Percentiles rank a stretch among this genome's conserved stretches.
These are phyloP conservation scores for Neoascia interrupta DNA, from an alignment of 2,888 invertebrate genomes.

Conservation along the genomic window DNA sequence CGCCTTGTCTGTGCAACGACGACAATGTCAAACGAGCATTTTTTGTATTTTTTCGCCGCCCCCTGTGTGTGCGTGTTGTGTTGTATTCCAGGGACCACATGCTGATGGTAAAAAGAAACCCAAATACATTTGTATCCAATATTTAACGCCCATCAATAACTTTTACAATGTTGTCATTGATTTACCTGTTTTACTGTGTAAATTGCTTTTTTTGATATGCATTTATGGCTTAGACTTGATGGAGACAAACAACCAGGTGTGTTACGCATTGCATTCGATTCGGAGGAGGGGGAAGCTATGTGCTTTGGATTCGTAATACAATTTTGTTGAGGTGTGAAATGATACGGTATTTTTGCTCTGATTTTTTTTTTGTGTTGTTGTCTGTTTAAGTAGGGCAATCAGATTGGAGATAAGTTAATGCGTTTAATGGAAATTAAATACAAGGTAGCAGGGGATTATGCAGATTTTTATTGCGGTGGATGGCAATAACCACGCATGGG, in stretches of 20 bases:
- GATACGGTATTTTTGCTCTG: background rate
- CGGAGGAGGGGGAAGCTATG: too few relatives aligned
- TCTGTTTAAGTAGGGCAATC: slow-evolving; percentile 7
- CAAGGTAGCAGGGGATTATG: background rate
- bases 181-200: slow-evolving; percentile 43
- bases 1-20: slow-evolving; percentile 25
- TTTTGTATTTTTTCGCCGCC: background rate
- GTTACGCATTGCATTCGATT: too few relatives aligned
- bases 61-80: background rate
- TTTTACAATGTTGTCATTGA: slow-evolving; percentile 58
- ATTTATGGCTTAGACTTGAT: slow-evolving; percentile 52
- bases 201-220: slow-evolving; percentile 47
- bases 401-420: slow-evolving; percentile 10
- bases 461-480: too few relatives aligned
- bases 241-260: slow-evolving; percentile 61
- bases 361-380: background rate
- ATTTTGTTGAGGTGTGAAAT: slow-evolving; percentile 48
- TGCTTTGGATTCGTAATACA: slow-evolving; percentile 25
- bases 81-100: background rate
- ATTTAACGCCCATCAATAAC: slow-evolving; percentile 48
- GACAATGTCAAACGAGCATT: background rate
- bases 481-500: too few relatives aligned
- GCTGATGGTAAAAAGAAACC: background rate
- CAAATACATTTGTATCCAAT: background rate
- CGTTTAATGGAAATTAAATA: slow-evolving; percentile 21